These are phyloP conservation scores for Pentamera pediparva DNA, from an alignment of 53 echinoderm and acorn worm genomes.

Conservation along the genomic window DNA sequence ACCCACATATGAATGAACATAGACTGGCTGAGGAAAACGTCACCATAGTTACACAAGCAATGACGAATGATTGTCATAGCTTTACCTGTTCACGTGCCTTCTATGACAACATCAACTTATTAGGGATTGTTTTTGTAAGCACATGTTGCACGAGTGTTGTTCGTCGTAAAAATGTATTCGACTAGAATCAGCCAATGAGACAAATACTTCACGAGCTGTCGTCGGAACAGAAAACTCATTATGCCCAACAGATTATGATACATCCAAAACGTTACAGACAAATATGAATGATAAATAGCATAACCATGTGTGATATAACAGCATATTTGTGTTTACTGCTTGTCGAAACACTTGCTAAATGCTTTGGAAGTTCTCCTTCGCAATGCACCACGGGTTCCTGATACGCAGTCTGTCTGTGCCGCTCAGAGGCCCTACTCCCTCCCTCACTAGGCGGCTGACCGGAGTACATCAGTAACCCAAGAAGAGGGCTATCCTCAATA, in stretches of 20 bases:
- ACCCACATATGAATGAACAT: too few relatives aligned
- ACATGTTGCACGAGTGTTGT: too few relatives aligned
- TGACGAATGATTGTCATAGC: too few relatives aligned
- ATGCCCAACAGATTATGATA: too few relatives aligned
- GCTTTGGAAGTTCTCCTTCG: conserved; percentile 48
- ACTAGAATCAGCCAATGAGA: too few relatives aligned
- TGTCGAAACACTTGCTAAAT: background rate
- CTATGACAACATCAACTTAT: too few relatives aligned
- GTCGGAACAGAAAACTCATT: background rate
- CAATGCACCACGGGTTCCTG: conserved; percentile 76
- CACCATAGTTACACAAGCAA: too few relatives aligned
- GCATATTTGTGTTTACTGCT: background rate
- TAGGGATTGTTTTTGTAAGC: too few relatives aligned
- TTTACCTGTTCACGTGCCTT: too few relatives aligned
- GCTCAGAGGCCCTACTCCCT: background rate
- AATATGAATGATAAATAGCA: background rate
- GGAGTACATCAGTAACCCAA: conserved; percentile 52
- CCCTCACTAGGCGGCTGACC: conserved; percentile 58
- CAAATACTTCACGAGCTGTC: background rate
- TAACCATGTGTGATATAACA: background rate
- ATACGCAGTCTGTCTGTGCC: conserved; percentile 63
- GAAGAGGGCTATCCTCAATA: conserved; percentile 46
- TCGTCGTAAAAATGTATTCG: too few relatives aligned
- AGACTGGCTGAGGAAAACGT: too few relatives aligned
- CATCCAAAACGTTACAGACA: background rate